Base-by-base conservation (phyloP, 2,888 invertebrate genomes). In the Microdon myrmicae region DNA sequence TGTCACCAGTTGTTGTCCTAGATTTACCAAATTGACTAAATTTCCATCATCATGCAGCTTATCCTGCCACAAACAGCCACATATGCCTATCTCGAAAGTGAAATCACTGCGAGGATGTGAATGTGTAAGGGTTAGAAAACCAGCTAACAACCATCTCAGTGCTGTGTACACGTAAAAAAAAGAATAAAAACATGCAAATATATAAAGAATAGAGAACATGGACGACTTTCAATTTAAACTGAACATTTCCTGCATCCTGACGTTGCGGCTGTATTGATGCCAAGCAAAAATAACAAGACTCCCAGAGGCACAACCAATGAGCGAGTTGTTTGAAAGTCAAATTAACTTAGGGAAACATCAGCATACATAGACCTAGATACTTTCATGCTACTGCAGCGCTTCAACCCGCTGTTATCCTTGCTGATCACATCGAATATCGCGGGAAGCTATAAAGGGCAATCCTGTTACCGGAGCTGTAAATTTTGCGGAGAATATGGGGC, bases 201-300 rank as follows among this genome's bases (percentile, higher is more conserved):
- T n/a, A n/a, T n/a, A 12, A 7, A 26, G 19, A 22, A 28, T 20
- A 39, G 32, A 17, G n/a, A 43, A 19, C 26, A 23, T n/a, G n/a
- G n/a, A n/a, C n/a, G 58, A 64, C 53, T 64, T 64, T 64, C 64
- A 64, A 64, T 64, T 58, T 64, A 64, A 64, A 58, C 64, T 58
- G 41, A 53, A 58, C 64, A 64, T 58, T 56, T 64, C 51, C 37
- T 64, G 64, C 58, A 64, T 58, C 56, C 58, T 44, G 44, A 45
- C 43, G 25, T 26, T 49, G 14, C 28, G 12, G 34, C 10, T 48
- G 25, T 26, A n/a, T n/a, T n/a, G n/a, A n/a, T n/a, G n/a, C n/a
- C n/a, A n/a, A n/a, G n/a, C n/a, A n/a, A n/a, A n/a, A n/a, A 47
- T 41, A 41, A 28, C 28, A 20, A 43, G 9, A 9, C n/a, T 6